Percentiles rank a stretch among this genome's conserved stretches.
Conservation (phyloP, 2,797 vertebrate species). For the Columba guinea region DNA sequence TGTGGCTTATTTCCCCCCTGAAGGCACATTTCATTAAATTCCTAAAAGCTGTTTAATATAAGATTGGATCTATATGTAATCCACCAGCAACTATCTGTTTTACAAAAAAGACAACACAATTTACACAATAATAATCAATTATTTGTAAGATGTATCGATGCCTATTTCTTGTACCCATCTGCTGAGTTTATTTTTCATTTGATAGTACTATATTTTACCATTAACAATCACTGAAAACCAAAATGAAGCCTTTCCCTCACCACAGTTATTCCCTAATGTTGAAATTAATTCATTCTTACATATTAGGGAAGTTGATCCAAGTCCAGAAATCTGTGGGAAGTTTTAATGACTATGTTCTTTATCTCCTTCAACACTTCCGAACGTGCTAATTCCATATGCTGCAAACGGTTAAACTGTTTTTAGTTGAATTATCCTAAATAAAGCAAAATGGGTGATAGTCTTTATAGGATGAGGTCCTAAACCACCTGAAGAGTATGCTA, state of each 20-base stretch:
- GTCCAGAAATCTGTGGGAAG: not conserved
- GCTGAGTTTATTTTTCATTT: conserved; percentile 26
- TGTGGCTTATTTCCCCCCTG: conserved; percentile 9
- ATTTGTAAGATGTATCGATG: conserved; percentile 34
- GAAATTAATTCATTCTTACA: not conserved
- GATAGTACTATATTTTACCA: conserved; percentile 4
- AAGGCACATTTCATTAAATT: conserved; percentile 44
- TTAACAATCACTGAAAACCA: not conserved
- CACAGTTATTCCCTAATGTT: not conserved
- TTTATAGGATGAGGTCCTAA: not conserved
- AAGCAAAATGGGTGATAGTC: not conserved
- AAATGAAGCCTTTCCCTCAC: not conserved
- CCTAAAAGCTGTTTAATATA: conserved; percentile 12
- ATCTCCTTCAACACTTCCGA: not conserved
- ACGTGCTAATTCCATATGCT: not conserved
- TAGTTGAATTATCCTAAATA: not conserved
- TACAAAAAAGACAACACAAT: conserved; percentile 1
- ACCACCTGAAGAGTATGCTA: not conserved
- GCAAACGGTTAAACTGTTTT: not conserved
- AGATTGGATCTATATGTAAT: not conserved
- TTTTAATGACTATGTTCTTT: not conserved
- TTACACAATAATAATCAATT: conserved; percentile 13
- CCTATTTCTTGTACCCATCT: not conserved
- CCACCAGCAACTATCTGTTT: not conserved
- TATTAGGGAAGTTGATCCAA: not conserved